Evolutionary conservation across 2,797 vertebrate genomes (phyloP), one percentile per base, ranked within the genome.

Genomic region (Calcarius lapponicus): DNA sequence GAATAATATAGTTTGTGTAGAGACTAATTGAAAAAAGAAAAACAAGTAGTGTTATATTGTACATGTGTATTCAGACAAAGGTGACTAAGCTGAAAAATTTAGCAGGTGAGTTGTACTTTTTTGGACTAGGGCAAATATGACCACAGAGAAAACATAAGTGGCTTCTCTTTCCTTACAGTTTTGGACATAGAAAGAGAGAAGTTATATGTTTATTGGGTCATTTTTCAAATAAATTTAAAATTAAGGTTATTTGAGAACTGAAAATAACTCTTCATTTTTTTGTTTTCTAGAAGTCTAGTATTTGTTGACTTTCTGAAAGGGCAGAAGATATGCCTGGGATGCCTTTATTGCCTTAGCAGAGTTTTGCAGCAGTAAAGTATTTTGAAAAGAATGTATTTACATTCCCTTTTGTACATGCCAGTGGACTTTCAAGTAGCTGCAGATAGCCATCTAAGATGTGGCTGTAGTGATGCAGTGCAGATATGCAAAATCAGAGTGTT

Each of bases 271-370:
- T 74, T 86, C 16, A 34, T 90, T 86, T 90, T 42, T 31, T 72
- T 17, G 14, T 65, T 88, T 95, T 90, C 57, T 54, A 57, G 26
- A 86, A 88, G 45, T 31, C 13, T 86, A 40, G 32, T 67, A 78
- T 88, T 94, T 93, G 53, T 80, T 90, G 34, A 69, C 58, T 93
- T 86, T 86, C 48, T 90, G 79, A 91, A 92, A 92, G 87, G 57
- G 87, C 58, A 80, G 42, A 83, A 83, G 38, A 65, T 65, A 80
- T 50, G 57, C 34, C 82, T 69, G 29, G 31, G 75, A 91, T 74
- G 42, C 1, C 0, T 82, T 66, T 67, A 53, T 42, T 54, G 65
- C 65, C 69, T 74, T 54, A 86, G 71, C 48, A 82, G 70, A 75
- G 29, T 72, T 92, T 83, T 91, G 36, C 65, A 83, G 65, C 38